phyloP scores from a whole-genome alignment of 2,888 invertebrate genomes.

The Eupelmus urozonus region DNA sequence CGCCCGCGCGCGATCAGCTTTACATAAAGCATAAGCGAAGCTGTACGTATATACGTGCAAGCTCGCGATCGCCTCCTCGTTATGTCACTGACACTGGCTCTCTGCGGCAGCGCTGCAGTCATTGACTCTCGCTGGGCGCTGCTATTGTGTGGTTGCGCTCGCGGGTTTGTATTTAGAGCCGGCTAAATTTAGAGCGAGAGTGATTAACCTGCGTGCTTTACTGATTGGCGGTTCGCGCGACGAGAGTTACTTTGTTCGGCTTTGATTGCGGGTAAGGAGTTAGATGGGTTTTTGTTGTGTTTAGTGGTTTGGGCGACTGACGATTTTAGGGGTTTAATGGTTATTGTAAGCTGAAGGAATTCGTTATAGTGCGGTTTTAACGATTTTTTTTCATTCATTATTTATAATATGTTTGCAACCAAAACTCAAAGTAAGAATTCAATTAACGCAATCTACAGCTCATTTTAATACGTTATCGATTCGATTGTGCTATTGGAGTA shows the following conservation, averaged over 20 bases:
- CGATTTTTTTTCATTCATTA: no score
- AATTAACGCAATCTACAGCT: no score
- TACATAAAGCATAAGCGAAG: constrained; percentile 44
- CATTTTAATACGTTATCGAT: no score
- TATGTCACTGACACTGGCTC: constrained; percentile 33
- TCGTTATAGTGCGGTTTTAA: no score
- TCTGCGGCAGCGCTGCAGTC: background rate
- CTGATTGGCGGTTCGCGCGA: background rate
- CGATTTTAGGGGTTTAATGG: no score
- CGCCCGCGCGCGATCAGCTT: constrained; percentile 16
- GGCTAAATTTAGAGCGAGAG: constrained; percentile 8
- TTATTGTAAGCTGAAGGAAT: no score
- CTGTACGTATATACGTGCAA: background rate
- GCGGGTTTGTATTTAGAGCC: background rate
- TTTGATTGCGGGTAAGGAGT: no score
- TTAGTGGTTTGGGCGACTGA: no score
- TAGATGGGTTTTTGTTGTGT: no score
- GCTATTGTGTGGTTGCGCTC: background rate
- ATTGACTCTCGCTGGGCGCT: background rate
- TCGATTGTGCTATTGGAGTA: background rate
- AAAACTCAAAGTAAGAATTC: no score
- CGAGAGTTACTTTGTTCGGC: no score
- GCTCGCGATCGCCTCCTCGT: background rate
- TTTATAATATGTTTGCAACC: no score
- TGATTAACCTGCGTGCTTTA: background rate